phyloP scores from a whole-genome alignment of 1,140 invertebrate genomes.

The Bombus breviceps region DNA sequence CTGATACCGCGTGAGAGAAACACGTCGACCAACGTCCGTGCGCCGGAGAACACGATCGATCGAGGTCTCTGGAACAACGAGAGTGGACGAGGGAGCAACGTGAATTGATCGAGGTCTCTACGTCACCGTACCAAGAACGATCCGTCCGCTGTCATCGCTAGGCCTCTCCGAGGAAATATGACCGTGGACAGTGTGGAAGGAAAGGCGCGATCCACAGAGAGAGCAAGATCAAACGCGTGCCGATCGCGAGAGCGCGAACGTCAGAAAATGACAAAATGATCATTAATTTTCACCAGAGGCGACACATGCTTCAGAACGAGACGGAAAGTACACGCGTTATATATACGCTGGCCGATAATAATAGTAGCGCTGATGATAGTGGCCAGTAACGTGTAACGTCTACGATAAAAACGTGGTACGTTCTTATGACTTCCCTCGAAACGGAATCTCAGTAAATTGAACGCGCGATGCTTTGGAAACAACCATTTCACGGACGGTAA shows the following conservation, averaged over 20 bases:
- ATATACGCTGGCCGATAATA: conserved; percentile 18
- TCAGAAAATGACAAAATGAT: conserved; percentile 38
- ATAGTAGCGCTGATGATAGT: conserved; percentile 21
- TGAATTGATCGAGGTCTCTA: conserved; percentile 34
- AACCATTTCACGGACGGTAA: too few relatives aligned
- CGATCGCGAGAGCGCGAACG: background rate
- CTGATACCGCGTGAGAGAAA: background rate
- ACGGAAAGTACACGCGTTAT: background rate
- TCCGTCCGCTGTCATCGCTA: conserved; percentile 34
- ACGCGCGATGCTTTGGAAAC: background rate
- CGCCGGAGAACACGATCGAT: conserved; percentile 17
- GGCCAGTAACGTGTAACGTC: conserved; percentile 13
- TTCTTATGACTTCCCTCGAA: background rate
- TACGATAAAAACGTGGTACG: conserved; percentile 15
- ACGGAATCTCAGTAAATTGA: conserved; percentile 24
- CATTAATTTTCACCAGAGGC: conserved; percentile 44
- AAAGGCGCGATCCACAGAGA: background rate
- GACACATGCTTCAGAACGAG: conserved; percentile 7
- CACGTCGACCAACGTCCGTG: background rate
- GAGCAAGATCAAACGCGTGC: conserved; percentile 19
- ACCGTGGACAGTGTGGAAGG: background rate
- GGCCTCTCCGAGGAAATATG: conserved; percentile 11
- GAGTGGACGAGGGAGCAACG: conserved; percentile 17
- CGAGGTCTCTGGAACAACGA: conserved; percentile 35
- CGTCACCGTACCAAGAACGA: conserved; percentile 11